Evolutionary conservation across 2,113 vertebrate species (phyloP).

Genomic region (Serilophus lunatus): DNA sequence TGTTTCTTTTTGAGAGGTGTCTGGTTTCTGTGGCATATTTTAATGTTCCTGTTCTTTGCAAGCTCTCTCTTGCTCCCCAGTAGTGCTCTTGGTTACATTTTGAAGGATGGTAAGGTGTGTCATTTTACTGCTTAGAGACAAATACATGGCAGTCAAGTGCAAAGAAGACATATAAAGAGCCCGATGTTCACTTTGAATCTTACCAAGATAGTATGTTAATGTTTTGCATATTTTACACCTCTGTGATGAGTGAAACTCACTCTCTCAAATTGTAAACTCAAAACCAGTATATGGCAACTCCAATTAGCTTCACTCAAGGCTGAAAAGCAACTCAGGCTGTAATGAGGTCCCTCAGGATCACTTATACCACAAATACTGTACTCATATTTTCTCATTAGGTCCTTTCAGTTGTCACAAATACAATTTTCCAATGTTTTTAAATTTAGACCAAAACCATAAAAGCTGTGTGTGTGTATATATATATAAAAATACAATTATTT

Average conservation of each 20-base stretch:
- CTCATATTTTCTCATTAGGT: slow-evolving; percentile 82
- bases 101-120: neutral
- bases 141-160: slow-evolving; percentile 5
- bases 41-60: neutral
- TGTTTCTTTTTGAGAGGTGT: neutral
- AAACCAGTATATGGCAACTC: slow-evolving; percentile 74
- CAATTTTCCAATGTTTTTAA: slow-evolving; percentile 69
- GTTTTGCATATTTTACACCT: slow-evolving; percentile 51
- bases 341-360: slow-evolving; percentile 87
- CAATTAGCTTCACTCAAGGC: slow-evolving; percentile 81
- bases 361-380: slow-evolving; percentile 65
- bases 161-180: slow-evolving; percentile 13
- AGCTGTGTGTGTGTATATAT: neutral
- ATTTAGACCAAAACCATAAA: slow-evolving; percentile 61
- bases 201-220: slow-evolving; percentile 45
- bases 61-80: neutral
- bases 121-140: neutral
- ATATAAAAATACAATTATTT: slow-evolving; percentile 56
- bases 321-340: slow-evolving; percentile 77
- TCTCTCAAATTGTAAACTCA: slow-evolving; percentile 65
- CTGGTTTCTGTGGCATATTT: neutral
- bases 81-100: neutral
- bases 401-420: slow-evolving; percentile 78
- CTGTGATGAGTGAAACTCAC: slow-evolving; percentile 59
- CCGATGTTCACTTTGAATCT: slow-evolving; percentile 54